phyloP scores from a whole-genome alignment of 2,113 vertebrate species.

The Proteles cristata region DNA sequence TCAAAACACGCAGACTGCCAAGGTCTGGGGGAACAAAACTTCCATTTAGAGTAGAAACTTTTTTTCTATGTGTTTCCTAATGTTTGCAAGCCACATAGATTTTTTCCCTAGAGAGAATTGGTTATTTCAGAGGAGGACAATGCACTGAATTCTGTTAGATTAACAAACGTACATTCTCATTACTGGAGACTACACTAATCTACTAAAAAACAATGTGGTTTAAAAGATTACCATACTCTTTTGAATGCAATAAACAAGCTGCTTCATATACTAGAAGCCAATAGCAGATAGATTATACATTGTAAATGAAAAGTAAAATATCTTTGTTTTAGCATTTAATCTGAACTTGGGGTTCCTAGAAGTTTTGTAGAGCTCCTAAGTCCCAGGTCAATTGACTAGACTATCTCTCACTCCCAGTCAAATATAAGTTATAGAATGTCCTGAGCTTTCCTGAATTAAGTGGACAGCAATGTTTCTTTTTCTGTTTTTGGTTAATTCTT shows the following conservation, averaged over 20 bases:
- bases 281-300: neutral
- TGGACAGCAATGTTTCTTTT: neutral
- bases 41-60: neutral
- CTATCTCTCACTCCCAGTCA: neutral
- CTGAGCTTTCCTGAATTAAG: neutral
- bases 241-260: neutral
- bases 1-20: neutral
- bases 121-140: neutral
- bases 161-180: neutral
- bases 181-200: neutral
- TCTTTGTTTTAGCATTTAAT: neutral
- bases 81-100: neutral
- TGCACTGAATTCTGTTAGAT: neutral
- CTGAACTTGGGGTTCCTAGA: neutral
- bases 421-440: neutral
- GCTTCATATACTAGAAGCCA: neutral
- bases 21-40: neutral
- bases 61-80: neutral
- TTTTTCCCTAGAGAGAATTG: neutral
- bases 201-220: neutral
- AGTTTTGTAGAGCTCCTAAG: neutral
- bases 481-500: neutral
- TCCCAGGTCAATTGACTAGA: neutral
- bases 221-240: neutral
- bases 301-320: neutral